Conservation (phyloP, 1,140 invertebrate genomes). For the Homarus americanus region DNA sequence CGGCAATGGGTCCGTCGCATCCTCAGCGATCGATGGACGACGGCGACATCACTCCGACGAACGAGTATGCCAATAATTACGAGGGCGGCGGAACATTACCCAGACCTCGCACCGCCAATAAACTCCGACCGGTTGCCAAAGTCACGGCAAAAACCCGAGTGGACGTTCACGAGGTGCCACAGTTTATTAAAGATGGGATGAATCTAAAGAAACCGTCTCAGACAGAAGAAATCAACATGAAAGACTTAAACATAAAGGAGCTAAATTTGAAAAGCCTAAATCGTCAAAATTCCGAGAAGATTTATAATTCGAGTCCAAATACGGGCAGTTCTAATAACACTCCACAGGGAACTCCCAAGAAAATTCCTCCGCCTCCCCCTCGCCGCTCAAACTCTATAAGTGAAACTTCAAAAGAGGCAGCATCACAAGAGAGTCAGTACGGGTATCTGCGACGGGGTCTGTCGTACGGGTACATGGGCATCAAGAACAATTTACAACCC, state of each 20-base stretch:
- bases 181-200: constrained; percentile 64
- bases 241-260: constrained; percentile 22
- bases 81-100: constrained; percentile 89
- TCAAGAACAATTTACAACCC: constrained; percentile 73
- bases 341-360: constrained; percentile 81
- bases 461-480: constrained; percentile 73
- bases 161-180: constrained; percentile 70
- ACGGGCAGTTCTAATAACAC: constrained; percentile 72
- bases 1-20: constrained; percentile 76
- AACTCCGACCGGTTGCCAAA: constrained; percentile 91
- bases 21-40: constrained; percentile 89
- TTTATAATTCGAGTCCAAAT: constrained; percentile 34
- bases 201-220: constrained; percentile 47
- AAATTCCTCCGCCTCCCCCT: constrained; percentile 91
- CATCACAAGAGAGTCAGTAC: constrained; percentile 56
- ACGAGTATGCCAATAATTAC: constrained; percentile 81
- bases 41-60: constrained; percentile 92
- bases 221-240: constrained; percentile 56
- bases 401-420: constrained; percentile 80
- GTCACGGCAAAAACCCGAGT: constrained; percentile 83
- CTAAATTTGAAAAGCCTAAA: constrained; percentile 60
- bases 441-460: constrained; percentile 65
- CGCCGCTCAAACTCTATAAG: constrained; percentile 83
- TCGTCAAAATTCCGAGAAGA: constrained; percentile 63
- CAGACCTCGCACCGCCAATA: constrained; percentile 86